Evolutionary conservation across 1,140 invertebrate genomes (phyloP).

Genomic region (Aricia agestis): DNA sequence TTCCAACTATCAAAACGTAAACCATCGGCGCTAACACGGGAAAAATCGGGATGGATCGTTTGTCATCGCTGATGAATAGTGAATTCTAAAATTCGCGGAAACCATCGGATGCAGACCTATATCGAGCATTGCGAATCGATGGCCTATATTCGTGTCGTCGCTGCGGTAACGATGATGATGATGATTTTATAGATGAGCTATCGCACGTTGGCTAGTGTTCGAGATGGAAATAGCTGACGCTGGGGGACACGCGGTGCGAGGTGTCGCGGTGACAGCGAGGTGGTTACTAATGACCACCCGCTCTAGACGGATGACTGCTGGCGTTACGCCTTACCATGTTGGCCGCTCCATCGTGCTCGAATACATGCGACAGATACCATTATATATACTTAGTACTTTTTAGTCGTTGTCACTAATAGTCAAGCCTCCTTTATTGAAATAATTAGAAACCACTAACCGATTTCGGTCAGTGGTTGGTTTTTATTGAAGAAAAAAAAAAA

Average conservation of each 20-base stretch:
- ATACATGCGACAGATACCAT: constrained; percentile 26
- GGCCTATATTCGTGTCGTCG: neutral
- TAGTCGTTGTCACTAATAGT: too few species aligned
- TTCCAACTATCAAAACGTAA: neutral
- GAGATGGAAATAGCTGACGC: neutral
- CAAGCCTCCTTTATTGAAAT: too few species aligned
- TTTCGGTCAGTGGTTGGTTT: too few species aligned
- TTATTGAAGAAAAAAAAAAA: too few species aligned
- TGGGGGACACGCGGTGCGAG: neutral
- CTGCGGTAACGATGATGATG: neutral
- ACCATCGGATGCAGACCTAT: neutral
- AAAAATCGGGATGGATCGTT: neutral
- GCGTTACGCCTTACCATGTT: constrained; percentile 31
- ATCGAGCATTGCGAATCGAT: neutral
- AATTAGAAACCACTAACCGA: too few species aligned
- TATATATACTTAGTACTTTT: too few species aligned
- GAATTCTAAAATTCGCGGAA: neutral
- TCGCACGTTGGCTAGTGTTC: neutral
- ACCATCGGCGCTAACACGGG: neutral
- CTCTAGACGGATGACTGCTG: constrained; percentile 51
- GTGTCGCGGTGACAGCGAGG: constrained; percentile 40
- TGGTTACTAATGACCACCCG: constrained; percentile 55
- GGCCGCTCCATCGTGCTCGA: constrained; percentile 52
- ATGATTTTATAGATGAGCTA: neutral
- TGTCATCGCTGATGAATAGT: neutral